Base-by-base conservation (phyloP, 2,113 vertebrate species). In the Calyptommatus sinebrachiatus region DNA sequence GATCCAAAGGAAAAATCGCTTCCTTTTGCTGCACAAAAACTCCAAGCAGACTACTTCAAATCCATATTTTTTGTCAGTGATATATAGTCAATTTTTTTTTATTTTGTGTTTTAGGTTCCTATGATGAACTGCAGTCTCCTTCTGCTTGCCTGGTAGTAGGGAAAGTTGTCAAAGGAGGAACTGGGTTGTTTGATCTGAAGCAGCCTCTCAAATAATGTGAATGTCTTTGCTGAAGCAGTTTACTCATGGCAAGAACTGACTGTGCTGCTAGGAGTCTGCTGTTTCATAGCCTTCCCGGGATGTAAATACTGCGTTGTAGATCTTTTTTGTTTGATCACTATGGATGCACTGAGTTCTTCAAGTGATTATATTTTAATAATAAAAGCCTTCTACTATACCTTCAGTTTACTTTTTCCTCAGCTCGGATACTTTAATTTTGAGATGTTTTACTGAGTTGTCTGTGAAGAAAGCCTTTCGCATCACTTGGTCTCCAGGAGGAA, bases 171-270 rank as follows among this genome's bases (percentile, higher is more conserved):
- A 97, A 93, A 93, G 98, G 97, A 50, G 98, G 98, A 63, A 99
- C 98, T 0, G 98, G 98, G 41, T 93, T 99, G 71, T 99, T 99
- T 84, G 98, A 99, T 46, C 96, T 99, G 76, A 99, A 99, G 79
- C 98, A 99, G 68, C 98, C 98, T 3, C 93, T 99, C 79, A 93
- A 93, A 57, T 98, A 95, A 79, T 78, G 24, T 26, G 7, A 41
- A 12, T n/a, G 71, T 1, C 26, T n/a, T 20, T 53, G 2, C 46
- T 45, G 53, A n/a, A n/a, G 66, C 53, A 41, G 14, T 12, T 66
- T 22, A 22, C 53, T 46, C 28, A 24, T 48, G 46, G 11, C 21
- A 61, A 61, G 31, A 11, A 69, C 9, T 50, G 12, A 75, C 57
- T 26, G 29, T 67, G 46, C 71, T 73, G 8, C 57, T 29, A 57